Base-by-base conservation (phyloP, 2,888 invertebrate species). In the Linnaemya vulpina region DNA sequence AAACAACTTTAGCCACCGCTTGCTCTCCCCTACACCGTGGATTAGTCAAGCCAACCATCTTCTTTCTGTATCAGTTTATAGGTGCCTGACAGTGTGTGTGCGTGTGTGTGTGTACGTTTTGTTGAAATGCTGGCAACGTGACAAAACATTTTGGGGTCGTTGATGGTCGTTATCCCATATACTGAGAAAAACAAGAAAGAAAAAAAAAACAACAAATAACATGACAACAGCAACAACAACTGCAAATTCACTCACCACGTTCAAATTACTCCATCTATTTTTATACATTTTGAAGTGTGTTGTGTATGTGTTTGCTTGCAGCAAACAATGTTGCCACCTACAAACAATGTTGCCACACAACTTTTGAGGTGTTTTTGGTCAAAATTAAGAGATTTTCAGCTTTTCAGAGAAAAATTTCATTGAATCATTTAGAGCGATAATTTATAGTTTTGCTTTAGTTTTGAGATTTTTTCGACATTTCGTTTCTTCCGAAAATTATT, bases 151-250 rank as follows among this genome's bases (percentile, higher is more conserved):
- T 85, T 85, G 91, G 91, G 91, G 91, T 91, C 91, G 91, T 91
- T 90, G 89, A 88, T 91, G 90, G 91, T 91, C 91, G 90, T 91
- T 91, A 91, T 91, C 91, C 91, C 90, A 91, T 89, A 91, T 91
- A 91, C 89, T 89, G 90, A 90, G 90, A 89, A 90, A 90, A 89
- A 88, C 58, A 49, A 35, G 68, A 63, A 55, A 17, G 55, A 51
- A 38, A 55, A 11, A 51, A 35, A 20, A 15, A n/a, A 35, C 1
- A 43, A 43, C n/a, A n/a, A n/a, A n/a, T n/a, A n/a, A 43, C 2
- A 3, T 30, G 38, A 30, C 65, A 63, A 53, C 38, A 60, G 25
- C 70, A 63, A 65, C 30, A 25, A 46, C 68, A 25, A 43, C 43
- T 20, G 58, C 62, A 62, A 30, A 53, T 38, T 51, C 49, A 76